Base-by-base conservation (phyloP, 1,140 invertebrate genomes). In the Marisa cornuarietis region DNA sequence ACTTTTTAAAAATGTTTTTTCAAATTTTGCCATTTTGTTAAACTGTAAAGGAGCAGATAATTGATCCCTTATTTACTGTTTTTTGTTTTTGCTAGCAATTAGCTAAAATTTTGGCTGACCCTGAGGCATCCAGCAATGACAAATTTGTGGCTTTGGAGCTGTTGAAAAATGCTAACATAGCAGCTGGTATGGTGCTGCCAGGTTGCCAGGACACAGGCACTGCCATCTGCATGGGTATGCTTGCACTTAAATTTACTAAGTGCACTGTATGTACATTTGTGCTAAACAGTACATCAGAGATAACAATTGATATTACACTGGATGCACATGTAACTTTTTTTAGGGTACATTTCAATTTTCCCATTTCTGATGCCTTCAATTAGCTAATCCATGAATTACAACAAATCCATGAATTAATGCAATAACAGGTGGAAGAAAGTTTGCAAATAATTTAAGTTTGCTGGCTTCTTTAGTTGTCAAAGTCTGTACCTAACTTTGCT, bases 191-290 rank as follows among this genome's bases (percentile, higher is more conserved):
- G 91, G 84, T 92, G 1, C 79, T 92, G 6, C 91, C 91, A 68
- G 90, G 91, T 14, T 92, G 91, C 78, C 91, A 92, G 81, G 91
- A 92, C 80, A 92, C 91, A 58, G 91, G 91, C 18, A 92, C 91
- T 73, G 91, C 91, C 54, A 92, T 92, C 66, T 88, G 88, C 78
- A 91, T 92, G 88, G 91, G 91, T 91, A 86, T 77, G 84, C 80
- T 18, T 58, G 31, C 62, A 20, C 16, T 76, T 69, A 42, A 63
- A 16, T 74, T 62, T 62, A 24, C 52, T 22, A 8, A 66, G 65
- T 66, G n/a, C n/a, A n/a, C n/a, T n/a, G n/a, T n/a, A n/a, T n/a
- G n/a, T n/a, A n/a, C n/a, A n/a, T n/a, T n/a, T n/a, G n/a, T n/a
- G n/a, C n/a, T n/a, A n/a, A n/a, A n/a, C n/a, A n/a, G n/a, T n/a